Evolutionary conservation across 2,797 vertebrate genomes (phyloP).

Genomic region (Acanthis flammea): DNA sequence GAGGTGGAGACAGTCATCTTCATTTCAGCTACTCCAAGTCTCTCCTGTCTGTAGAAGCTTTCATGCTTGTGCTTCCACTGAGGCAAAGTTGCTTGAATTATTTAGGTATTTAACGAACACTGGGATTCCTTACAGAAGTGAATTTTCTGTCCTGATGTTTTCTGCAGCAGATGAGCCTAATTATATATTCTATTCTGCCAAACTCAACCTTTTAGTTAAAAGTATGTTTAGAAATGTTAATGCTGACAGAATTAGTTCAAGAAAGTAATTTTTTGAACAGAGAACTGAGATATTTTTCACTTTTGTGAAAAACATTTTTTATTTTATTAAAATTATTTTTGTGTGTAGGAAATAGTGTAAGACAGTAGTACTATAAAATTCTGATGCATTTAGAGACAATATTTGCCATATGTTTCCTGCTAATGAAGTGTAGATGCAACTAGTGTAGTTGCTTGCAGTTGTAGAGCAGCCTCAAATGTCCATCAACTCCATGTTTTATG

Average conservation of each 20-base stretch:
- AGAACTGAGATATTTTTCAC: not conserved
- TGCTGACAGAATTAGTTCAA: not conserved
- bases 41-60: not conserved
- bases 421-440: fast-evolving
- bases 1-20: not conserved
- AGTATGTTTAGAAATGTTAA: not conserved
- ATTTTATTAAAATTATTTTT: not conserved
- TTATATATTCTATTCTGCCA: not conserved
- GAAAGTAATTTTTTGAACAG: not conserved
- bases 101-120: not conserved
- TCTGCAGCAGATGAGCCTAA: not conserved
- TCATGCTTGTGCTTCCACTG: not conserved
- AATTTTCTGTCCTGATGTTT: not conserved
- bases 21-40: not conserved
- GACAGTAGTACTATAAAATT: not conserved
- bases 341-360: not conserved
- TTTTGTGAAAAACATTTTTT: not conserved
- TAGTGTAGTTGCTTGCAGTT: not conserved
- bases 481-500: fast-evolving
- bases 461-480: not conserved
- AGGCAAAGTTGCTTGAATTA: not conserved
- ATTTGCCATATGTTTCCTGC: not conserved
- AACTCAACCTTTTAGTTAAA: not conserved
- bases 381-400: not conserved
- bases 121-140: not conserved